Percentiles rank a stretch among this genome's conserved stretches.
These are phyloP conservation scores for Ceratotherium simum DNA, from an alignment of 2,113 vertebrate genomes.

Conservation along the genomic window DNA sequence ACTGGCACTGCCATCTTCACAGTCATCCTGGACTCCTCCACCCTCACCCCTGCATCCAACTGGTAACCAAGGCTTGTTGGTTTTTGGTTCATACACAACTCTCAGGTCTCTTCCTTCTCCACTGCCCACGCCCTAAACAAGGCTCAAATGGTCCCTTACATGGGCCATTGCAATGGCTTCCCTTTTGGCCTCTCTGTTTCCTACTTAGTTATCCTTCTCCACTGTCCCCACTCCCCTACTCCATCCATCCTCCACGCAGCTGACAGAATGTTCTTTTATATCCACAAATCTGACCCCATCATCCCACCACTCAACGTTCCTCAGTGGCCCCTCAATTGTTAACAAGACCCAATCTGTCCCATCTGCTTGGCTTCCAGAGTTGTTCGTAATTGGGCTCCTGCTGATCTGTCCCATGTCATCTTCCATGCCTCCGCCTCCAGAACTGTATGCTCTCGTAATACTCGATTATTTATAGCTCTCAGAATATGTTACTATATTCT, in stretches of 20 bases:
- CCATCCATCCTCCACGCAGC: neutral
- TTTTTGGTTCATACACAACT: neutral
- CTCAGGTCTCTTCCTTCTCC: neutral
- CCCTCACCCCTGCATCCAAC: neutral
- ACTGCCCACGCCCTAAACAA: neutral
- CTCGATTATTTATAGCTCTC: slow-evolving; percentile 17
- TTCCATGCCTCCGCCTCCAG: neutral
- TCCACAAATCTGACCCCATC: neutral
- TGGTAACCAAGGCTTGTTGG: neutral
- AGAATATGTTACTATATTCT: neutral
- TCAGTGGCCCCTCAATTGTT: neutral
- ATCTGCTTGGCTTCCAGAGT: neutral
- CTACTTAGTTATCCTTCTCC: neutral
- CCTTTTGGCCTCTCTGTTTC: neutral
- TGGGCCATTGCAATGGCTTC: neutral
- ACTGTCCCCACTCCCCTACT: neutral
- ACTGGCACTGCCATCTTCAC: neutral
- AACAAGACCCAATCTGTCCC: neutral
- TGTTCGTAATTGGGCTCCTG: neutral
- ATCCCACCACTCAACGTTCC: neutral
- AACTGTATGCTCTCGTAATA: neutral
- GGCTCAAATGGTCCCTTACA: fast-evolving
- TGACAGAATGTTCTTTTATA: neutral
- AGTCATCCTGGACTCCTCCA: neutral
- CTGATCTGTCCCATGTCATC: neutral